Conservation (phyloP, 2,113 vertebrate genomes). For the Paratilapia polleni region DNA sequence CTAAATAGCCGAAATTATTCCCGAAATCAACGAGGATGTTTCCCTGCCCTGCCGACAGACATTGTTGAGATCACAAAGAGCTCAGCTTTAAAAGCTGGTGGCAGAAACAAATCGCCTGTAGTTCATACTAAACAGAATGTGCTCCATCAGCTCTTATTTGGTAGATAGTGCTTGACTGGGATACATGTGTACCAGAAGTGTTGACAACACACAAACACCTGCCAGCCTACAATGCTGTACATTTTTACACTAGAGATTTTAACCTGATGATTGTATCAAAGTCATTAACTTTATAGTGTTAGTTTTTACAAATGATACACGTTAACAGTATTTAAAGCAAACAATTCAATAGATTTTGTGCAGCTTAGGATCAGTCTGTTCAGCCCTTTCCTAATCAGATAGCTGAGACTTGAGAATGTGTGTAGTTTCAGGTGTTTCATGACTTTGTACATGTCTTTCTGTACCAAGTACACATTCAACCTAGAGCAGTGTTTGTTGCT, state of each 20-base stretch:
- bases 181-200: constrained; percentile 61
- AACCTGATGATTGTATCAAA: constrained; percentile 71
- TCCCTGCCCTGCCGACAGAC: constrained; percentile 14
- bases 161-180: constrained; percentile 33
- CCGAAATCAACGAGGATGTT: neutral
- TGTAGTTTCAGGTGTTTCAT: constrained; percentile 52
- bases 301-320: constrained; percentile 67
- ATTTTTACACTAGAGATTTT: constrained; percentile 72
- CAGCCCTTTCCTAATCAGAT: constrained; percentile 48
- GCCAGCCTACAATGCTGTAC: constrained; percentile 69
- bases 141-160: constrained; percentile 28
- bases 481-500: constrained; percentile 32
- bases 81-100: constrained; percentile 1
- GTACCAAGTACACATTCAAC: constrained; percentile 39
- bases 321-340: constrained; percentile 64
- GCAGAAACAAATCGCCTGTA: constrained; percentile 17
- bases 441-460: constrained; percentile 35
- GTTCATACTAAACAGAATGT: neutral
- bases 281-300: constrained; percentile 68
- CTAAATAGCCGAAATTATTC: neutral
- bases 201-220: constrained; percentile 57
- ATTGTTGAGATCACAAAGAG: neutral
- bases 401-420: constrained; percentile 58
- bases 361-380: constrained; percentile 36
- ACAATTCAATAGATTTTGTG: constrained; percentile 56